phyloP scores from a whole-genome alignment of 2,113 vertebrate species.

The Hyla sarda region DNA sequence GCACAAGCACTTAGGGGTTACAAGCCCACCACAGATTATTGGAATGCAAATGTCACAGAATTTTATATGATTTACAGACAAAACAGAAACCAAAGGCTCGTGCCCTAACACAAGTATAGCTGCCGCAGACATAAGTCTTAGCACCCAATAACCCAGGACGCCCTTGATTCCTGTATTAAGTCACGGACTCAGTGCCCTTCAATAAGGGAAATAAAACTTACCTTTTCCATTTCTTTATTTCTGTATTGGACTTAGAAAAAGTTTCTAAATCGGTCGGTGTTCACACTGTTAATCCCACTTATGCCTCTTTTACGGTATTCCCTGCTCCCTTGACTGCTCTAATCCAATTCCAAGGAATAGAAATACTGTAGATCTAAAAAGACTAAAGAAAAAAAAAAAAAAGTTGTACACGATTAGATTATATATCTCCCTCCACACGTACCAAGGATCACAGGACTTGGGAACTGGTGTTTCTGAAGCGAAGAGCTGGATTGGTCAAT shows the following conservation, averaged over 20 bases:
- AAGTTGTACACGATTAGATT: constrained; percentile 58
- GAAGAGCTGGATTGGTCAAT: not conserved
- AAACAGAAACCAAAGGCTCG: not conserved
- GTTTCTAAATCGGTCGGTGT: constrained; percentile 52
- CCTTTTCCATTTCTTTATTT: constrained; percentile 39
- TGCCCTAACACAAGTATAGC: not conserved
- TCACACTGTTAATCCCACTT: constrained; percentile 51
- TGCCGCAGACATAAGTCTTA: too few species aligned
- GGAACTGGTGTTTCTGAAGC: constrained; percentile 27
- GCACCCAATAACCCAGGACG: not conserved
- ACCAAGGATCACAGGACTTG: constrained; percentile 47
- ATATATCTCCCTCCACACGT: constrained; percentile 31
- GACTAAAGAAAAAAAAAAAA: constrained; percentile 60
- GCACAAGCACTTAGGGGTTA: not conserved
- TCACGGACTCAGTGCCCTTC: constrained; percentile 13
- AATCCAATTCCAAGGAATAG: constrained; percentile 59
- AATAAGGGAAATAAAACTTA: constrained; percentile 56
- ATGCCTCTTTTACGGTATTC: constrained; percentile 57
- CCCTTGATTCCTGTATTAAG: not conserved
- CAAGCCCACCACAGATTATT: constrained; percentile 63
- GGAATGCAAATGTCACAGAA: constrained; percentile 60
- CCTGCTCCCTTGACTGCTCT: constrained; percentile 59
- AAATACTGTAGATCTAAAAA: constrained; percentile 60
- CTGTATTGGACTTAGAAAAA: constrained; percentile 46
- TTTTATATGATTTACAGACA: not conserved